phyloP scores from a whole-genome alignment of 2,888 invertebrate species.

The Lacanobia oleracea region DNA sequence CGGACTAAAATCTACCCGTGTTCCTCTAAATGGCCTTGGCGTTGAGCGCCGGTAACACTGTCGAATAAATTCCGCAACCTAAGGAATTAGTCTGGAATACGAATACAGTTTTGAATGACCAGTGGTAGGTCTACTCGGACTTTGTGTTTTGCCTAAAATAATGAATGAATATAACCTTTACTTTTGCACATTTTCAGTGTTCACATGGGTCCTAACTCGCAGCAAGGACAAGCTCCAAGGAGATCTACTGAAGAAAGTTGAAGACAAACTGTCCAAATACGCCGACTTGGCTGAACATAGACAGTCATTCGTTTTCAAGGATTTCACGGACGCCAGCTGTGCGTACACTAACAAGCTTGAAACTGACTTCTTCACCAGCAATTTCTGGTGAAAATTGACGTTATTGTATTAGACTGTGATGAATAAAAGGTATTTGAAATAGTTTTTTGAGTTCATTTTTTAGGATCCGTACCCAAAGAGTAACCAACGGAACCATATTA shows the following conservation, averaged over 20 bases:
- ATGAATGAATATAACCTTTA: too few relatives aligned
- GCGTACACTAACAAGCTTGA: slow-evolving; percentile 77
- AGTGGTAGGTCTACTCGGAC: too few relatives aligned
- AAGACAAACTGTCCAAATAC: slow-evolving; percentile 80
- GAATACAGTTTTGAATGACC: too few relatives aligned
- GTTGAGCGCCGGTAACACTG: too few relatives aligned
- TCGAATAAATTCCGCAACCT: too few relatives aligned
- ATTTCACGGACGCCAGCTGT: slow-evolving; percentile 80
- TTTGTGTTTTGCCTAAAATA: too few relatives aligned
- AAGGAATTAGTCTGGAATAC: too few relatives aligned
- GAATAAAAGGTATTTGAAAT: slow-evolving; percentile 29
- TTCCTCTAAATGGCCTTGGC: too few relatives aligned
- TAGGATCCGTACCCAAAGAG: background rate
- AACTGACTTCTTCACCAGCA: slow-evolving; percentile 82
- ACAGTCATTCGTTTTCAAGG: slow-evolving; percentile 81
- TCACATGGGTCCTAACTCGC: slow-evolving; percentile 83
- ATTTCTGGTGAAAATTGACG: slow-evolving; percentile 78
- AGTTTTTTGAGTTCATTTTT: background rate
- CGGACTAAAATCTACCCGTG: too few relatives aligned
- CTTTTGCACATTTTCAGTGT: slow-evolving; percentile 76
- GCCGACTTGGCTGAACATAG: slow-evolving; percentile 81
- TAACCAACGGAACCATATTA: too few relatives aligned
- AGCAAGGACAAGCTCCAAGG: slow-evolving; percentile 80
- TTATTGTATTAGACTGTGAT: slow-evolving; percentile 46
- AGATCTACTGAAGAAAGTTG: slow-evolving; percentile 78